Evolutionary conservation across 2,888 invertebrate genomes (phyloP).

Genomic region (Podabrus alpinus): DNA sequence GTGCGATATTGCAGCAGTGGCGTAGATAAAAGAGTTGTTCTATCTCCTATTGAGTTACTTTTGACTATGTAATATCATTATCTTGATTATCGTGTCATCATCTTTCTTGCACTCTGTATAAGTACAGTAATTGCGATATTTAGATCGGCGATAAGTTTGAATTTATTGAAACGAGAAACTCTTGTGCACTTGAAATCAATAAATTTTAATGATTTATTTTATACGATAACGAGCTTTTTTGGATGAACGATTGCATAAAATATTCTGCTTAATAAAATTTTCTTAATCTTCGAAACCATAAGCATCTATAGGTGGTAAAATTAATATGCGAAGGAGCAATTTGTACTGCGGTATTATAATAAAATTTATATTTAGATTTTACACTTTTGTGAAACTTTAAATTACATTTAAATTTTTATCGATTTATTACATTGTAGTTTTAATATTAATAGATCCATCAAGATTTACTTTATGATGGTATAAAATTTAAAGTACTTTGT

Average conservation of each 20-base stretch:
- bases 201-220: not conserved
- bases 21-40: not conserved
- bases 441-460: not conserved
- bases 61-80: no score
- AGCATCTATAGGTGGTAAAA: not conserved
- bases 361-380: not conserved
- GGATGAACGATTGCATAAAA: not conserved
- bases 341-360: not conserved
- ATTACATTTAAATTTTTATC: not conserved
- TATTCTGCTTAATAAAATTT: not conserved
- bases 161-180: not conserved
- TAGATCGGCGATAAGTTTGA: not conserved
- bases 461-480: not conserved
- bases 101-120: not conserved
- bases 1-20: not conserved
- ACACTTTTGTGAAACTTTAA: not conserved
- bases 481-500: not conserved
- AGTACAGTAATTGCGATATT: not conserved
- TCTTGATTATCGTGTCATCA: not conserved
- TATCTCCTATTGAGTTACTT: no score
- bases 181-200: not conserved
- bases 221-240: not conserved
- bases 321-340: not conserved
- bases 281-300: not conserved
- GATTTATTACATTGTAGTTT: not conserved